Percentiles rank a stretch among this genome's conserved stretches.
phyloP scores from a whole-genome alignment of 2,888 invertebrate species.

The Luffia ferchaultella region DNA sequence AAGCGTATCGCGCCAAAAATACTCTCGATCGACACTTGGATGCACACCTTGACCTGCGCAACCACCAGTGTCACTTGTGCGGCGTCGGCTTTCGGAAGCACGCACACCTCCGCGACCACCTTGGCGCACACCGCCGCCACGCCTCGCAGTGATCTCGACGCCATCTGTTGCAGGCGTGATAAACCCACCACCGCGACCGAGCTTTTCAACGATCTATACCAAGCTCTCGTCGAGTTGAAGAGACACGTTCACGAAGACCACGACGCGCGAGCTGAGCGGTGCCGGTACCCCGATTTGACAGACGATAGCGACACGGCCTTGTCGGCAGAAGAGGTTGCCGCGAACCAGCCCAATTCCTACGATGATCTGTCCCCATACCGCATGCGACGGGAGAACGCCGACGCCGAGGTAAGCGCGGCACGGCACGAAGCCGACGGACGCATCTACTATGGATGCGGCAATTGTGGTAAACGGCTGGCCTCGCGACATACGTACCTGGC shows the following conservation, averaged over 20 bases:
- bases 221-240: constrained; percentile 36
- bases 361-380: not conserved
- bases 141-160: constrained; percentile 2
- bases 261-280: constrained; percentile 10
- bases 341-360: not conserved
- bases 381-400: not conserved
- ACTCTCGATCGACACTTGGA: constrained; percentile 34
- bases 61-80: constrained; percentile 36
- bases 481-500: constrained; percentile 69
- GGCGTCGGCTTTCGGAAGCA: constrained; percentile 36
- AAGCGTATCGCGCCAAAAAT: constrained; percentile 34
- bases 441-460: constrained; percentile 61
- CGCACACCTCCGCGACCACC: constrained; percentile 42
- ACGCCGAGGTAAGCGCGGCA: constrained; percentile 23
- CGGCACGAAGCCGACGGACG: constrained; percentile 50
- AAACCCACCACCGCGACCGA: constrained; percentile 15
- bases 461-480: constrained; percentile 67
- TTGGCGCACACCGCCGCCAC: constrained; percentile 29
- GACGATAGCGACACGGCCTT: constrained; percentile 27
- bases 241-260: constrained; percentile 33
- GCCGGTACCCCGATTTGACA: constrained; percentile 23
- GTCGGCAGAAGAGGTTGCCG: not conserved
- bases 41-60: constrained; percentile 34
- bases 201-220: constrained; percentile 30
- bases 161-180: constrained; percentile 22